Evolutionary conservation across 2,888 invertebrate species (phyloP), one percentile per base, ranked within the genome.

Genomic region (Dimorphilus gyrociliatus): DNA sequence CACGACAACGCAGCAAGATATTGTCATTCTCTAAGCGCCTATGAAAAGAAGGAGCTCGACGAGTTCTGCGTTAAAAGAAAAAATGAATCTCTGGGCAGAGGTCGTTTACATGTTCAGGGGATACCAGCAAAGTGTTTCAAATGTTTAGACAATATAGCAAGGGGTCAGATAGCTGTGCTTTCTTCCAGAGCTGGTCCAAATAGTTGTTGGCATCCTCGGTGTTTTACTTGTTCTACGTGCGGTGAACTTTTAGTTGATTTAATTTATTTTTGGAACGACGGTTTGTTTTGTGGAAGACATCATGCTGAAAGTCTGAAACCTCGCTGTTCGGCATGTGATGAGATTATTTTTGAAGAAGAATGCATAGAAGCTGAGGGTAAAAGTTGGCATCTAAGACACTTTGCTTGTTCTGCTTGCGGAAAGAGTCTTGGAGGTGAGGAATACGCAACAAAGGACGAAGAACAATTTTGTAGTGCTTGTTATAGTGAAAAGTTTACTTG

Each of bases 341-440:
- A 94, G n/a, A 85, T 94, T 45, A 94, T 94, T 53, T 74, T 94
- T 43, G 86, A 92, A 5, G 92, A 94, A 65, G 94, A 97, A 66
- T 97, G 94, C 68, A 94, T 94, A 12, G 94, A 97, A 66, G 94
- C 94, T 0, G 94, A 97, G 61, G 92, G 92, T 8, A 71, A 86
- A 43, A 90, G 90, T 29, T 97, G 92, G 92, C 94, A 94, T 67
- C 88, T 94, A 85, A 81, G 84, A 52, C 94, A 97, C 66, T 97
- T 97, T 60, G 82, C 85, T n/a, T 97, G 94, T 60, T 79, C 81
- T 38, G 86, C 90, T 63, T 94, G 94, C 68, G 78, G 85, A 56
- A 72, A 77, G 31, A 80, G 85, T 66, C 72, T 97, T 34, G 94
- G 94, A 16, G 94, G 94, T 0, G 85, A 90, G 66, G 73, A 88